Evolutionary conservation across 2,888 invertebrate genomes (phyloP).

Genomic region (Fragum fragum): DNA sequence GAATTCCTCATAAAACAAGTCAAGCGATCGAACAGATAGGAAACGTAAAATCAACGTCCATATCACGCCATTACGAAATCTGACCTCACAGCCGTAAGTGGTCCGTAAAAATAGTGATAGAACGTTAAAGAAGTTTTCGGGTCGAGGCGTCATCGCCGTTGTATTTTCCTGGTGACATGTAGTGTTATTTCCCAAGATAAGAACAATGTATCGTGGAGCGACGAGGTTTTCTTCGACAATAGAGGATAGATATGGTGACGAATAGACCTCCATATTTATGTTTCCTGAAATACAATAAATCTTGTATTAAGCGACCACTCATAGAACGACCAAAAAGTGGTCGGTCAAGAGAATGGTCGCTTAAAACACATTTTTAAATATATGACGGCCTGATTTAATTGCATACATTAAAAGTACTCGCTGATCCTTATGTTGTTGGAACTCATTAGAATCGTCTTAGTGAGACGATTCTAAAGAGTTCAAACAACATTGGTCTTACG

Average conservation of each 20-base stretch:
- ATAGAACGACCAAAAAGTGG: too few relatives aligned
- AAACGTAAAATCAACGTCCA: slow-evolving; percentile 25
- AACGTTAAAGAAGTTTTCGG: not conserved
- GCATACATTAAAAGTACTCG: too few relatives aligned
- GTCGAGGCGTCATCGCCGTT: not conserved
- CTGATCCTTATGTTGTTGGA: too few relatives aligned
- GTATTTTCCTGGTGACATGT: slow-evolving; percentile 3
- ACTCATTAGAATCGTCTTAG: too few relatives aligned
- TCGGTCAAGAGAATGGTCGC: too few relatives aligned
- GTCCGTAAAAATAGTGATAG: not conserved
- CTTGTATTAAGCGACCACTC: too few relatives aligned
- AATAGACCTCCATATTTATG: slow-evolving; percentile 12
- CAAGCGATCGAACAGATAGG: not conserved
- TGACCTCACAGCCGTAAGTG: slow-evolving; percentile 19
- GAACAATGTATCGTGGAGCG: not conserved
- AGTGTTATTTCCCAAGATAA: not conserved
- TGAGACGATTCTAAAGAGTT: too few relatives aligned
- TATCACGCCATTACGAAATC: not conserved
- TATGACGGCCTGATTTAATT: too few relatives aligned
- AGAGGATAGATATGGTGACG: not conserved
- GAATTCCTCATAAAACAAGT: slow-evolving; percentile 14
- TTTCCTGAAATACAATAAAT: slow-evolving; percentile 11
- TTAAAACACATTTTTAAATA: too few relatives aligned
- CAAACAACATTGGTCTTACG: too few relatives aligned
- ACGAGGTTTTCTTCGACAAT: too few relatives aligned